Percentiles rank a stretch among this genome's conserved stretches.
These are phyloP conservation scores for Xenus cinereus DNA, from an alignment of 2,113 vertebrate genomes.

Conservation along the genomic window DNA sequence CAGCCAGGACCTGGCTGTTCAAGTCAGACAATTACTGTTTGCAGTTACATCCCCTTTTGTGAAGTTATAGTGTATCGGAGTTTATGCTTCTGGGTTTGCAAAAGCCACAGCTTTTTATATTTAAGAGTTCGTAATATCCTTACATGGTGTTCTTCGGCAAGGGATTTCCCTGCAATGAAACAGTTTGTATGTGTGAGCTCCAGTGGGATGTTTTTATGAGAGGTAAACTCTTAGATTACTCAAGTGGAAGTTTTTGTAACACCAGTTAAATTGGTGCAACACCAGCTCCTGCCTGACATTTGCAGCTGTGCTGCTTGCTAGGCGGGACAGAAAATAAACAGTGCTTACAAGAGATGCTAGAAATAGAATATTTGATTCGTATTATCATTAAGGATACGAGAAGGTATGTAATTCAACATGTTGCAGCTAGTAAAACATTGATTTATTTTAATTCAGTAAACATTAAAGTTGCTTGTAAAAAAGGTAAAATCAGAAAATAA, in stretches of 20 bases:
- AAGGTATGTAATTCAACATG: neutral
- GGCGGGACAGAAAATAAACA: neutral
- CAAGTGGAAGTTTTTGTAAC: neutral
- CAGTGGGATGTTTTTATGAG: neutral
- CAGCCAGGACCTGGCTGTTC: neutral
- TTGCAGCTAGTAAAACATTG: neutral
- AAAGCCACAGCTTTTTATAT: conserved; percentile 14
- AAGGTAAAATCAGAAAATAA: neutral
- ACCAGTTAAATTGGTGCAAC: neutral
- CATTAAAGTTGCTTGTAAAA: neutral
- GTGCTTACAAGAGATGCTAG: neutral
- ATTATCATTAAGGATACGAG: neutral
- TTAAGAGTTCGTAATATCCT: neutral
- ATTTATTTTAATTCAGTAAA: neutral
- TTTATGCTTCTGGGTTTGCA: neutral
- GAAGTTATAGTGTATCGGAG: neutral
- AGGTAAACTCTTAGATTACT: neutral
- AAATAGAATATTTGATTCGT: conserved; percentile 35
- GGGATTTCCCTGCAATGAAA: neutral
- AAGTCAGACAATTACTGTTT: neutral
- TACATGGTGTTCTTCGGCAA: neutral
- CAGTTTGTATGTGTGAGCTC: neutral
- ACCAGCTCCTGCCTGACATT: neutral
- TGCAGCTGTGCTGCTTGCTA: neutral
- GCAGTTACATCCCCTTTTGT: neutral